Evolutionary conservation across 2,888 invertebrate species (phyloP).

Genomic region (Zelleria hepariella): DNA sequence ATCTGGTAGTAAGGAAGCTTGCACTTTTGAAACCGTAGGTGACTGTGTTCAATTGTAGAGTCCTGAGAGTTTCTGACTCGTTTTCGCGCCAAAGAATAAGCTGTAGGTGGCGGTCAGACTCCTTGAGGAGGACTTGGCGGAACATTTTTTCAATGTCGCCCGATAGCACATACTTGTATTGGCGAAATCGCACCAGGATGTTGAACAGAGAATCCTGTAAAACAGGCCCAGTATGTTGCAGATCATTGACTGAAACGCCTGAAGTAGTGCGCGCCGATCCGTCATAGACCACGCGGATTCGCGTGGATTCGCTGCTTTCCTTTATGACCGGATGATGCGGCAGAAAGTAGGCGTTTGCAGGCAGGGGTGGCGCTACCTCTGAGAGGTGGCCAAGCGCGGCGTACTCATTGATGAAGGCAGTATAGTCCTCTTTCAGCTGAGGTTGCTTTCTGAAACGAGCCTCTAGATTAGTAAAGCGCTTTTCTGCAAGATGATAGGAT

Average conservation of each 20-base stretch:
- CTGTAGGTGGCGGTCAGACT: not conserved
- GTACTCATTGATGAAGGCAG: constrained; percentile 6
- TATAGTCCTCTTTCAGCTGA: not conserved
- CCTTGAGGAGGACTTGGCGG: not conserved
- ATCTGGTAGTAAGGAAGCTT: not conserved
- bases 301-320: not conserved
- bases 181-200: not conserved
- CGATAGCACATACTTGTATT: no score
- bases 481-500: constrained; percentile 2
- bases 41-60: not conserved
- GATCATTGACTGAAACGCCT: not conserved
- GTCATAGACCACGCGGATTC: not conserved
- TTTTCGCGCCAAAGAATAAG: not conserved
- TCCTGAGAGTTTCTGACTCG: not conserved
- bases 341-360: not conserved
- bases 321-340: not conserved
- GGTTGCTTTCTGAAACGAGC: constrained; percentile 6
- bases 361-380: not conserved
- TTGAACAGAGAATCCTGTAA: not conserved
- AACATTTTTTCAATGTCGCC: not conserved
- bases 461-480: constrained; percentile 6
- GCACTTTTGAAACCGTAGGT: not conserved
- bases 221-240: not conserved
- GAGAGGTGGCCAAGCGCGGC: not conserved
- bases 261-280: not conserved